Base-by-base conservation (phyloP, 1,140 invertebrate species). In the Pachyrhynchus sulphureomaculatus region DNA sequence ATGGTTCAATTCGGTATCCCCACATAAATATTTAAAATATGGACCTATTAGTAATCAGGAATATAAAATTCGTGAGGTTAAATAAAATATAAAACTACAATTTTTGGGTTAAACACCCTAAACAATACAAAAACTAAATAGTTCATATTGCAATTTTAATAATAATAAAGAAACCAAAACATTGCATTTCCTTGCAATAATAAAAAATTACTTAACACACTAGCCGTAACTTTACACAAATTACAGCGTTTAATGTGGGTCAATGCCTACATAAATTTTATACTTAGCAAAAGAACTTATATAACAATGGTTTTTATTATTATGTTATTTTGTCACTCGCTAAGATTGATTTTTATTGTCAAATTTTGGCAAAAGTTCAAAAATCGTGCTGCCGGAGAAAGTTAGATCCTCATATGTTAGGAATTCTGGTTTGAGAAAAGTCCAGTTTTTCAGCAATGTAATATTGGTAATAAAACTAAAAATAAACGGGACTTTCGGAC, bases 241-340 rank as follows among this genome's bases (percentile, higher is more conserved):
- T 58, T 58, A 21, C 55, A 58, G 18, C 18, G 39, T 29, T 34
- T 32, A 49, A 60, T 60, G 57, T 60, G 26, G 57, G 57, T 60
- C 57, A 60, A 60, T 60, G 57, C 48, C 57, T 60, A 60, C 57
- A 60, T 60, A 34, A 60, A 60, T 60, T 60, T 48, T 60, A 60
- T 45, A 49, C 56, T 59, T 34, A 36, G 29, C 33, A 37, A 59
- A 59, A 47, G 29, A 59, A 29, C 56, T 59, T 59, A 59, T 33
- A 49, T 59, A 59, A 59, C 36, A 49, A 24, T 37, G 26, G 32
- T 41, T 59, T 44, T 44, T 39, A 59, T 59, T n/a, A n/a, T n/a
- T n/a, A n/a, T n/a, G n/a, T n/a, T n/a, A n/a, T n/a, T n/a, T n/a
- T n/a, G n/a, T n/a, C n/a, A n/a, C 34, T 34, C 44, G 56, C 44